These are phyloP conservation scores for Elephas maximus DNA, from an alignment of 2,113 vertebrate genomes.

Conservation along the genomic window DNA sequence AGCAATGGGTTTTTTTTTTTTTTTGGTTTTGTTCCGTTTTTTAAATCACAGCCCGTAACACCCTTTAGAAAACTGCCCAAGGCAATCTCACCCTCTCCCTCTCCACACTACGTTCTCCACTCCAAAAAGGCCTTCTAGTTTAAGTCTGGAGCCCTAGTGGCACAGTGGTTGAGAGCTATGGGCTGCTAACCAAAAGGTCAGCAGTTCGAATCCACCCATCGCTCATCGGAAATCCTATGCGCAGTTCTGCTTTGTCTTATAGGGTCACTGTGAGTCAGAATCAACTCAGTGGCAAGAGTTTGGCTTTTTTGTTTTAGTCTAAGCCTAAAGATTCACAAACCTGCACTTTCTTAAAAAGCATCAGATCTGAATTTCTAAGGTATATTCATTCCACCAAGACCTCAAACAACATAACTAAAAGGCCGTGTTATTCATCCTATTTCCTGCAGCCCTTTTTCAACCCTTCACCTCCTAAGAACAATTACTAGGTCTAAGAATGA, in stretches of 20 bases:
- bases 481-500: not conserved
- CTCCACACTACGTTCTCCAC: not conserved
- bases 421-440: not conserved
- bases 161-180: no score
- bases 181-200: no score
- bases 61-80: not conserved
- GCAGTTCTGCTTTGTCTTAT: no score
- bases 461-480: conserved; percentile 25
- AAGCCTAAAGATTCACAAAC: not conserved
- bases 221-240: no score
- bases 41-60: no score
- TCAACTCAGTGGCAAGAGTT: no score
- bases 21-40: no score
- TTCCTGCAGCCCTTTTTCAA: conserved; percentile 29
- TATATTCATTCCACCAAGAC: not conserved
- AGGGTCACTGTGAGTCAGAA: no score
- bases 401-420: not conserved
- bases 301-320: not conserved
- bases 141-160: no score
- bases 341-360: conserved; percentile 18
- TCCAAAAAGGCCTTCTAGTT: not conserved
- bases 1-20: no score
- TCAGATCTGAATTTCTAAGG: conserved; percentile 33
- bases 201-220: no score
- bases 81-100: not conserved